Conservation (phyloP, 2,888 invertebrate species). For the Eristalis pertinax region DNA sequence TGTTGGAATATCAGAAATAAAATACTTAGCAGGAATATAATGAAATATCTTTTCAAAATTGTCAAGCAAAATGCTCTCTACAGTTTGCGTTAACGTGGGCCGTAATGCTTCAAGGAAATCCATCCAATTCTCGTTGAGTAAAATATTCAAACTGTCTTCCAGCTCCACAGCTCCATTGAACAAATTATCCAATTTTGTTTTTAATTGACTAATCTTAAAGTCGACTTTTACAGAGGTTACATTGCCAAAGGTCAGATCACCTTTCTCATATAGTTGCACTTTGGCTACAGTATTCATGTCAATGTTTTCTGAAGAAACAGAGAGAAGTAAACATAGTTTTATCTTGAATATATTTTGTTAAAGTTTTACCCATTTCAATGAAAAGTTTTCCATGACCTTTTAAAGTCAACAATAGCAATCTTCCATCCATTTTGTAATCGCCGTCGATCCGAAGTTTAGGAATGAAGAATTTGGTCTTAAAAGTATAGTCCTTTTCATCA, state of each 20-base stretch:
- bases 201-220: constrained; percentile 84
- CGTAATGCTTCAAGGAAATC: constrained; percentile 85
- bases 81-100: constrained; percentile 85
- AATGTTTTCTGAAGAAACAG: constrained; percentile 83
- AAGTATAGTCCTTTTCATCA: constrained; percentile 85
- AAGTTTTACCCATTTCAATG: constrained; percentile 86
- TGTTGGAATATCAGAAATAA: constrained; percentile 84
- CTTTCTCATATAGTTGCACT: constrained; percentile 84
- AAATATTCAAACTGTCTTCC: constrained; percentile 86
- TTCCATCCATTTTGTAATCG: constrained; percentile 85
- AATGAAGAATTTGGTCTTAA: constrained; percentile 85
- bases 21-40: constrained; percentile 85
- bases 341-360: constrained; percentile 80
- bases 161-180: constrained; percentile 86
- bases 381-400: constrained; percentile 84
- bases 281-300: constrained; percentile 85
- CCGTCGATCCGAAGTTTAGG: constrained; percentile 87
- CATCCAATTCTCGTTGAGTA: constrained; percentile 86
- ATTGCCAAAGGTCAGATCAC: constrained; percentile 85
- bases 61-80: constrained; percentile 85
- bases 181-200: constrained; percentile 85
- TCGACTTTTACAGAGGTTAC: constrained; percentile 85
- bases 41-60: constrained; percentile 85
- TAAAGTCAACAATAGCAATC: constrained; percentile 86
- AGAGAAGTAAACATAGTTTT: constrained; percentile 85